These are phyloP conservation scores for Troides oblongomaculatus DNA, from an alignment of 2,888 invertebrate species.

Conservation along the genomic window DNA sequence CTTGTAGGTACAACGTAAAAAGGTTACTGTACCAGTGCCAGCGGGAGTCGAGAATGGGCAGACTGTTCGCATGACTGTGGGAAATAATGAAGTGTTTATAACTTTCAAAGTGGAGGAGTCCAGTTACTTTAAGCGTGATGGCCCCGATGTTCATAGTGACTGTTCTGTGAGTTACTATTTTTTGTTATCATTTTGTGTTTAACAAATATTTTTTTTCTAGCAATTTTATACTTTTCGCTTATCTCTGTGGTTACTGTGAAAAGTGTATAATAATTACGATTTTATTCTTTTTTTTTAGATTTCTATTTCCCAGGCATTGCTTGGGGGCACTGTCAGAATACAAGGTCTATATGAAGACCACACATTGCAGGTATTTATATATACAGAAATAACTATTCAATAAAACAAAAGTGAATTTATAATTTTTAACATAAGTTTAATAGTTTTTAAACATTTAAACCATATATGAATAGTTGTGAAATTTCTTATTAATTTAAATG, in stretches of 20 bases:
- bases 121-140: conserved; percentile 93
- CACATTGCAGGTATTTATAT: conserved; percentile 85
- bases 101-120: conserved; percentile 96
- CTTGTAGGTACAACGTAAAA: conserved; percentile 88
- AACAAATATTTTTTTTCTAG: not conserved
- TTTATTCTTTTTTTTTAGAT: conserved; percentile 72
- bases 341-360: conserved; percentile 98
- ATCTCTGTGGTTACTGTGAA: too few species aligned
- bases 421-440: too few species aligned
- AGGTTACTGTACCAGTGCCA: conserved; percentile 95
- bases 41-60: conserved; percentile 98
- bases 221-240: not conserved
- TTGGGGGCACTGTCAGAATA: conserved; percentile 95
- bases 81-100: conserved; percentile 94
- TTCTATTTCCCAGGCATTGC: conserved; percentile 93
- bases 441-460: too few species aligned
- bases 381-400: not conserved
- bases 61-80: conserved; percentile 96
- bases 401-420: not conserved
- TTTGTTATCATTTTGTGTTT: not conserved
- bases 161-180: conserved; percentile 70
- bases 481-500: too few species aligned
- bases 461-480: too few species aligned
- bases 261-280: conserved; percentile 1
- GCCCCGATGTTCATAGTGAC: conserved; percentile 97